These are phyloP conservation scores for Pyrgilauda ruficollis DNA, from an alignment of 2,113 vertebrate genomes.

Conservation along the genomic window DNA sequence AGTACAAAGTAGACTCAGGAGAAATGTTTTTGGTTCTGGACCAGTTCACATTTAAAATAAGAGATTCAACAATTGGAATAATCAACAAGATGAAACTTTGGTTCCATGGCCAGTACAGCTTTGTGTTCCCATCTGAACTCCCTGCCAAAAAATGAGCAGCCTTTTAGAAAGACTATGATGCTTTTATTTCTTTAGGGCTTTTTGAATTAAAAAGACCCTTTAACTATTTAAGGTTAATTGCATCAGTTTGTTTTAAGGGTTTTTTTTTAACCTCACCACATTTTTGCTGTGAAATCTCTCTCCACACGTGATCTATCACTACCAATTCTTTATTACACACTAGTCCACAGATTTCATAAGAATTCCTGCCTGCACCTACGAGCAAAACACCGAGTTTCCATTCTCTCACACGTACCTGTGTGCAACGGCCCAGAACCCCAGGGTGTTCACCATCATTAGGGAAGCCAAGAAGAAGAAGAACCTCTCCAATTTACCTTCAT, in stretches of 20 bases:
- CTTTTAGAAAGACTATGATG: not conserved
- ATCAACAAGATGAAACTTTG: not conserved
- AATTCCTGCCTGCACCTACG: not conserved
- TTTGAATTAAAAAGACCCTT: not conserved
- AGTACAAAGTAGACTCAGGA: not conserved
- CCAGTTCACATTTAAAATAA: not conserved
- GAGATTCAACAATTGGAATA: not conserved
- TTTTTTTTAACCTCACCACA: not conserved
- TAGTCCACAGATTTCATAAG: not conserved
- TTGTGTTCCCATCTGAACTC: not conserved
- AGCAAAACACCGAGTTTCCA: not conserved
- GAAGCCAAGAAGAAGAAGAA: conserved; percentile 89
- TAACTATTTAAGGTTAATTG: not conserved
- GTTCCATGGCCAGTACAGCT: not conserved
- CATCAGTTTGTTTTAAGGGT: too few relatives aligned
- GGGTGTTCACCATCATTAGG: conserved; percentile 81
- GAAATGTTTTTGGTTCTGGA: not conserved
- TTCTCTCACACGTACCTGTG: conserved; percentile 76
- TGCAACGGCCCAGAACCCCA: conserved; percentile 85
- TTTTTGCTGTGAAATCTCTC: not conserved
- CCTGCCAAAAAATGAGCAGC: not conserved
- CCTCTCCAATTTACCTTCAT: conserved; percentile 86
- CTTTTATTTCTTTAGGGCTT: not conserved
- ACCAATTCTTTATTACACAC: not conserved
- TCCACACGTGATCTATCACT: not conserved